A percentile compares a stretch with the other conserved stretches of the same genome.
Conservation (phyloP, 1,140 invertebrate species). For the Leptinotarsa defecta region DNA sequence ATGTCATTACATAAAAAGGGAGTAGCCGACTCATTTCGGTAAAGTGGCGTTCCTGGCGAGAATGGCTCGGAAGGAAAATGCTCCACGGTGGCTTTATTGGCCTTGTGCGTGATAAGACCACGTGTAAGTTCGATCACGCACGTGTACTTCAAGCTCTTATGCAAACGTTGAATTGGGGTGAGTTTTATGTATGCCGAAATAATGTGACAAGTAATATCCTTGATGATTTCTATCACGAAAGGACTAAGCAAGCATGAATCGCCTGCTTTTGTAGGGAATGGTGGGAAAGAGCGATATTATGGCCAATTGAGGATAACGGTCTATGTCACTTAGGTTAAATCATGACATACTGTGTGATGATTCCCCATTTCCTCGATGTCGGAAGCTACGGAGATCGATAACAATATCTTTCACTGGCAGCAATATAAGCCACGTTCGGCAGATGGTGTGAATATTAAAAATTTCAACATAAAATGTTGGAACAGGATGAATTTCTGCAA, state of each 20-base stretch:
- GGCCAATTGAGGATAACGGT: neutral
- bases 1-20: conserved; percentile 5
- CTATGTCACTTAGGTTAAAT: neutral
- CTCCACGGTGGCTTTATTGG: neutral
- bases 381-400: no score
- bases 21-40: neutral
- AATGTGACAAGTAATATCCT: conserved; percentile 42
- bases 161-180: conserved; percentile 8
- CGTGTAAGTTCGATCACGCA: conserved; percentile 35
- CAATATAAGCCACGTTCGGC: no score
- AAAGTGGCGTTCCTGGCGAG: neutral
- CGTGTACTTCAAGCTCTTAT: conserved; percentile 27
- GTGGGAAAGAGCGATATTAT: conserved; percentile 4
- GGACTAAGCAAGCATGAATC: neutral
- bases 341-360: neutral
- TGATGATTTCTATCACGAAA: conserved; percentile 21
- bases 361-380: no score
- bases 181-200: conserved; percentile 29
- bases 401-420: no score
- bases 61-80: neutral
- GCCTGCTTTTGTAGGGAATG: conserved; percentile 6
- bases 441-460: no score
- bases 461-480: no score
- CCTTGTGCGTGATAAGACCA: conserved; percentile 29
- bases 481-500: no score